These are phyloP conservation scores for Microcebus griseorufus DNA, from an alignment of 2,113 vertebrate species.

Conservation along the genomic window DNA sequence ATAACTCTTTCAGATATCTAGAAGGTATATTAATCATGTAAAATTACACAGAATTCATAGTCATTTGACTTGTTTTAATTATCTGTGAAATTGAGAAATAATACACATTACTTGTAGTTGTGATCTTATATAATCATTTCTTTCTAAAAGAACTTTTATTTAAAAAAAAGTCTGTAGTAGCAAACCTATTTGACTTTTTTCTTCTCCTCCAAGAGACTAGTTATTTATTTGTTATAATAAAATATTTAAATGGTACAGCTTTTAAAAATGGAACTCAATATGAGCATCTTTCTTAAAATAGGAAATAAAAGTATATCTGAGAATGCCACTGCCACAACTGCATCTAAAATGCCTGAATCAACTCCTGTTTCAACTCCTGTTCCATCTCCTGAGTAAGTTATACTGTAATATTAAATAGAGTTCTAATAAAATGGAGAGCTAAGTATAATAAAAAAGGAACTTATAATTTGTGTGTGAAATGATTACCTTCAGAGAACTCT, in stretches of 20 bases:
- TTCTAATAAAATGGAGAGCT: neutral
- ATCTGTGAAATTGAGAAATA: constrained; percentile 11
- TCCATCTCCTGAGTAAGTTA: constrained; percentile 89
- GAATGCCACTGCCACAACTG: constrained; percentile 83
- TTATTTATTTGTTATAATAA: constrained; percentile 49
- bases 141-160: constrained; percentile 41
- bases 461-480: neutral
- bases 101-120: constrained; percentile 9
- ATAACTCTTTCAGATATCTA: constrained; percentile 30
- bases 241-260: constrained; percentile 47
- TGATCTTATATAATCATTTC: neutral
- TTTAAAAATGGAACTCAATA: constrained; percentile 64
- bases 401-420: neutral
- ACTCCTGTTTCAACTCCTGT: constrained; percentile 79
- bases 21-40: neutral
- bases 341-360: constrained; percentile 79
- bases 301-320: constrained; percentile 85
- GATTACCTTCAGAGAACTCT: neutral
- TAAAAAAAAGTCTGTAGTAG: neutral
- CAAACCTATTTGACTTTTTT: constrained; percentile 38
- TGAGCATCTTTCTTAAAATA: constrained; percentile 73
- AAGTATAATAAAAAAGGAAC: neutral
- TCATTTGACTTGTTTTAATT: neutral
- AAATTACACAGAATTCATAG: neutral
- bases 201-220: neutral